These are phyloP conservation scores for Macrosteles quadrilineatus DNA, from an alignment of 1,140 invertebrate species.

Conservation along the genomic window DNA sequence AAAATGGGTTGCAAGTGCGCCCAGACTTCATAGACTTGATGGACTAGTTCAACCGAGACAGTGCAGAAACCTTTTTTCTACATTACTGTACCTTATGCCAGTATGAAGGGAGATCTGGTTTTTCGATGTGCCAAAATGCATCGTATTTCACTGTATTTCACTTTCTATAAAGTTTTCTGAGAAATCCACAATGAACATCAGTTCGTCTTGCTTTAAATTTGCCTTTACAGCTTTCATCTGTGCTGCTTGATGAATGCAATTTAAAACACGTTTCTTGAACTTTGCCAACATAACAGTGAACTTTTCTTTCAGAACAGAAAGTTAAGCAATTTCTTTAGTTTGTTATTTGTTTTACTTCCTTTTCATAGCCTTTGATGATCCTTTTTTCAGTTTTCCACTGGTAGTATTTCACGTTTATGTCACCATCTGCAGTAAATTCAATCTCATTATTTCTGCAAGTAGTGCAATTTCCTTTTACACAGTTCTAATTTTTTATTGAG, in stretches of 20 bases:
- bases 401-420: neutral
- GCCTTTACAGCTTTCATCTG: neutral
- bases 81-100: neutral
- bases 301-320: neutral
- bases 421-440: neutral
- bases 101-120: slow-evolving; percentile 32
- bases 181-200: slow-evolving; percentile 30
- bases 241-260: neutral
- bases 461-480: neutral
- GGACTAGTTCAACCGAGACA: neutral
- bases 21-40: slow-evolving; percentile 23
- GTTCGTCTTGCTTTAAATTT: neutral
- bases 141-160: slow-evolving; percentile 21
- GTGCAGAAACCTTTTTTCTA: slow-evolving; percentile 20
- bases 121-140: slow-evolving; percentile 32
- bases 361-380: neutral
- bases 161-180: slow-evolving; percentile 34
- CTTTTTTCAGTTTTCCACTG: neutral
- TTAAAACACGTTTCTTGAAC: neutral
- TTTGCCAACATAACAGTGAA: neutral
- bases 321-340: neutral
- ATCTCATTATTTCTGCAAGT: neutral
- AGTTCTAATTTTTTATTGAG: neutral
- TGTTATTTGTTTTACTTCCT: neutral
- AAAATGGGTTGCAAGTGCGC: slow-evolving; percentile 31